phyloP scores from a whole-genome alignment of 1,140 invertebrate genomes.

The Campoletis sonorensis region DNA sequence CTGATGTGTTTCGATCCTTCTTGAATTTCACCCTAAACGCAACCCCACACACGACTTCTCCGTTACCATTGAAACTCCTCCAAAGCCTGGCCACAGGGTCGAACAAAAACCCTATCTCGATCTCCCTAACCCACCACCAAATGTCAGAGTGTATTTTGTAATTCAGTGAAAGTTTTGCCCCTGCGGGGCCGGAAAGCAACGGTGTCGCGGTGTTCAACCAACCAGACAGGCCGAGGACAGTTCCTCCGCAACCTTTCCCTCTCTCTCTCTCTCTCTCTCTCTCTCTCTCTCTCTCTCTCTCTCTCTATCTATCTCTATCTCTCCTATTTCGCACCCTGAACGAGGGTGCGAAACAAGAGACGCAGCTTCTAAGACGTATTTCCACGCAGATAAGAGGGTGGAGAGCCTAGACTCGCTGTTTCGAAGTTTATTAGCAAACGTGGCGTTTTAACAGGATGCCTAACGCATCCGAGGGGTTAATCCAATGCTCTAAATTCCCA shows the following conservation, averaged over 20 bases:
- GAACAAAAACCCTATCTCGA: slow-evolving; percentile 31
- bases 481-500: slow-evolving; percentile 30
- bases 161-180: slow-evolving; percentile 45
- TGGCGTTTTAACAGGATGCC: slow-evolving; percentile 32
- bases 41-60: slow-evolving; percentile 19
- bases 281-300: background rate
- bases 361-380: slow-evolving; percentile 11
- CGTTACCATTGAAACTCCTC: slow-evolving; percentile 33
- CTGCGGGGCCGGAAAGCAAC: slow-evolving; percentile 39
- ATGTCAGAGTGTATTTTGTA: slow-evolving; percentile 47
- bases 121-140: slow-evolving; percentile 28
- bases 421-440: slow-evolving; percentile 43
- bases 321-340: background rate
- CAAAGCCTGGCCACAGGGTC: background rate
- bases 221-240: slow-evolving; percentile 39
- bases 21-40: background rate
- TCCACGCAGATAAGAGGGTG: background rate
- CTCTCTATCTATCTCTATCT: too few species aligned
- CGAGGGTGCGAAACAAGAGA: slow-evolving; percentile 30
- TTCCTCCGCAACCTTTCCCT: background rate
- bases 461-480: slow-evolving; percentile 35
- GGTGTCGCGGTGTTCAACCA: slow-evolving; percentile 34
- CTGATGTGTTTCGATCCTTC: background rate
- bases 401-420: slow-evolving; percentile 2
- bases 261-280: background rate